phyloP scores from a whole-genome alignment of 2,888 invertebrate species.

The Acheta domesticus region DNA sequence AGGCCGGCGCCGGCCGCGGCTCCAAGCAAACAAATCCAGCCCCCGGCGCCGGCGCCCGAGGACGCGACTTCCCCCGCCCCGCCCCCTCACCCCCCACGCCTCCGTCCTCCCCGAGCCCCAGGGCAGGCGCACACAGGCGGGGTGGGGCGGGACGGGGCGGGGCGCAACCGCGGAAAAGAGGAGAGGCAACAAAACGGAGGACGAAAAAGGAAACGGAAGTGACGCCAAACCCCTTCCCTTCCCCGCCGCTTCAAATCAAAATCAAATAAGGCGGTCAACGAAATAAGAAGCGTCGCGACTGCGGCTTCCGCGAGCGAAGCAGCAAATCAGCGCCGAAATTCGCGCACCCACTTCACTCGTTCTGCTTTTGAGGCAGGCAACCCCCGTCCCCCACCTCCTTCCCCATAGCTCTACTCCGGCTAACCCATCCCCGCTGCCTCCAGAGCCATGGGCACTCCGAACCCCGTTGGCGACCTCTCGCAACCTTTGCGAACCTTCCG shows the following conservation, averaged over 20 bases:
- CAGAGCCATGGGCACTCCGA: too few species aligned
- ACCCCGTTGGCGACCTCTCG: too few species aligned
- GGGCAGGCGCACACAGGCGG: too few species aligned
- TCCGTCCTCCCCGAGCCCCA: too few species aligned
- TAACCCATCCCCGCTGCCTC: neutral
- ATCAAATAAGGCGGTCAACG: neutral
- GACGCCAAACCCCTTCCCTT: neutral
- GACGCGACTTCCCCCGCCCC: too few species aligned
- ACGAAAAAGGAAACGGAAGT: conserved; percentile 2
- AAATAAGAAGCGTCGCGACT: conserved; percentile 9
- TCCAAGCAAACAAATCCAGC: neutral
- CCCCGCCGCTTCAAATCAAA: neutral
- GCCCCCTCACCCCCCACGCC: too few species aligned
- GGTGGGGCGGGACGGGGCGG: too few species aligned
- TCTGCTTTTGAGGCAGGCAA: neutral
- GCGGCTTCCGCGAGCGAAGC: neutral
- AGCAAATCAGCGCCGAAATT: neutral
- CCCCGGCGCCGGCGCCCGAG: neutral
- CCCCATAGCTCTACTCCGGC: neutral
- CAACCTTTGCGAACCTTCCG: neutral
- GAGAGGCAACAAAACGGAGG: neutral
- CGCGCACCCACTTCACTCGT: too few species aligned
- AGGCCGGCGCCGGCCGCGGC: neutral
- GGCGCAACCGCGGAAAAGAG: neutral
- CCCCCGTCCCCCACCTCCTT: neutral